A percentile compares a stretch with the other conserved stretches of the same genome.
These are phyloP conservation scores for Silurus aristotelis DNA, from an alignment of 2,797 vertebrate genomes.

Conservation along the genomic window DNA sequence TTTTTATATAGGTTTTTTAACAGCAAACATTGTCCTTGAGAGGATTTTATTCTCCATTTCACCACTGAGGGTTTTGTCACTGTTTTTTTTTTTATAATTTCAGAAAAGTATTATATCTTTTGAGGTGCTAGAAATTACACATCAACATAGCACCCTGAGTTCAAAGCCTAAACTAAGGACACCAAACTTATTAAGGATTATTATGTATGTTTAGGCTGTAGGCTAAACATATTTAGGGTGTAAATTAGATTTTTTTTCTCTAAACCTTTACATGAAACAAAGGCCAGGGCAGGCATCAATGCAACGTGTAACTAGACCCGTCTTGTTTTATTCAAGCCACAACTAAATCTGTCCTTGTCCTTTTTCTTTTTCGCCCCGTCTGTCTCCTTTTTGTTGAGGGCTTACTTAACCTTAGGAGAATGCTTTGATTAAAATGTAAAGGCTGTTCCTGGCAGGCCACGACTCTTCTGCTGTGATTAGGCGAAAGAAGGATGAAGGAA, in stretches of 20 bases:
- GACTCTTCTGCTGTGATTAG: slow-evolving; percentile 26
- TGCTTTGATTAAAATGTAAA: slow-evolving; percentile 50
- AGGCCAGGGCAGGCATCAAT: neutral
- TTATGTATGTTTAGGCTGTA: neutral
- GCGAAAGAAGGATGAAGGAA: slow-evolving; percentile 34
- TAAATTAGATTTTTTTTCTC: neutral
- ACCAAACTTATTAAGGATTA: neutral
- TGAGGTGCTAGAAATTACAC: neutral
- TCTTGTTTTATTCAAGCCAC: neutral
- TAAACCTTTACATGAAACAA: neutral
- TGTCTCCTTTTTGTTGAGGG: slow-evolving; percentile 15
- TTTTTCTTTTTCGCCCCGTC: neutral
- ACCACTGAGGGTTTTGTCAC: neutral
- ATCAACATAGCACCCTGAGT: neutral
- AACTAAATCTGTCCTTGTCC: slow-evolving; percentile 6
- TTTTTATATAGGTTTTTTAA: neutral
- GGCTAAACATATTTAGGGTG: no score
- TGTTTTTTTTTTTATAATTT: neutral
- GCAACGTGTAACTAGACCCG: neutral
- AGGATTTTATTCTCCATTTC: neutral
- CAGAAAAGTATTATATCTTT: neutral
- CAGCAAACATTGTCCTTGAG: neutral
- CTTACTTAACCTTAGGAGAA: slow-evolving; percentile 47
- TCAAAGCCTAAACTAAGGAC: neutral
- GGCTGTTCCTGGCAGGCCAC: slow-evolving; percentile 37